Evolutionary conservation across 2,113 vertebrate species (phyloP).

Genomic region (Mirza zaza): DNA sequence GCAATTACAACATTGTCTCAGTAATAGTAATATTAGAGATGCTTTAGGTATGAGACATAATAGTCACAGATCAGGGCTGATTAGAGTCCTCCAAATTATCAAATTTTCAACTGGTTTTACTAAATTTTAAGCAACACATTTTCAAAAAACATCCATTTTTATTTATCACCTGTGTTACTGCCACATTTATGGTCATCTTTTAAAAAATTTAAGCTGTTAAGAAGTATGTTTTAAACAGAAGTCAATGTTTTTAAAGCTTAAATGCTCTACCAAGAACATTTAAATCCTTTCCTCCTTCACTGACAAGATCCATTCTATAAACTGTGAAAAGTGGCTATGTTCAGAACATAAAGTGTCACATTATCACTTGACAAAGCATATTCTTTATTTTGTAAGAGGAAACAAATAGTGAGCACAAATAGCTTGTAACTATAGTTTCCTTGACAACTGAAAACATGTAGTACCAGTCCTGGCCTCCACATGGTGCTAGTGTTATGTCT

Average conservation of each 20-base stretch:
- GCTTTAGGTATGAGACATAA: neutral
- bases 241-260: neutral
- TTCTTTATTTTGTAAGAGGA: neutral
- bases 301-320: neutral
- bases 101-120: neutral
- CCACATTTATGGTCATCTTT: neutral
- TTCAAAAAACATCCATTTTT: neutral
- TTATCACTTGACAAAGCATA: neutral
- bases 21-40: constrained; percentile 32
- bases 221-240: neutral
- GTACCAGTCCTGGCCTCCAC: constrained; percentile 58
- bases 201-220: constrained; percentile 28
- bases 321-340: neutral
- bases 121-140: neutral
- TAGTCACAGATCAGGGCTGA: neutral
- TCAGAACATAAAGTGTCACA: neutral
- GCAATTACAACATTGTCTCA: neutral
- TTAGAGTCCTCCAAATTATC: neutral
- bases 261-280: neutral
- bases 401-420: neutral
- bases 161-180: neutral
- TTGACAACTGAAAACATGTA: constrained; percentile 13
- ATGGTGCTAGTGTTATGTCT: constrained; percentile 60
- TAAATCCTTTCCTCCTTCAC: neutral
- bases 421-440: neutral